phyloP scores from a whole-genome alignment of 2,113 vertebrate species.

The Albula glossodonta region DNA sequence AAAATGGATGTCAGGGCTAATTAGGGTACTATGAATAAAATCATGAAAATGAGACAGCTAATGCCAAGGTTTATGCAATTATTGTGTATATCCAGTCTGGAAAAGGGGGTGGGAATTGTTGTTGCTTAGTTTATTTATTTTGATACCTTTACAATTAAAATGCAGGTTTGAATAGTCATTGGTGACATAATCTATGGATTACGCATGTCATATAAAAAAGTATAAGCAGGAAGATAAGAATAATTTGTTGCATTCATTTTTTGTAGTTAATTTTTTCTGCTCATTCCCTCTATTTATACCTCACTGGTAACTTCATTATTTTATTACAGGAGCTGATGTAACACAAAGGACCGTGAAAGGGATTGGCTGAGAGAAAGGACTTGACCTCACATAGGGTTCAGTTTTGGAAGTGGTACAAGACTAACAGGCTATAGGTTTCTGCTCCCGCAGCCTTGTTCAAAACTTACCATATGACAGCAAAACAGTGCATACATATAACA shows the following conservation, averaged over 20 bases:
- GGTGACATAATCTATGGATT: not conserved
- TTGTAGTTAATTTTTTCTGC: not conserved
- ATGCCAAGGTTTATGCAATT: slow-evolving; percentile 51
- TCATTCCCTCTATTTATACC: not conserved
- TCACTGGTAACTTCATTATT: not conserved
- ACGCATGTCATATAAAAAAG: not conserved
- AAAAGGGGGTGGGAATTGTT: slow-evolving; percentile 25
- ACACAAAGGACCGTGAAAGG: not conserved
- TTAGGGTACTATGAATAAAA: slow-evolving; percentile 54
- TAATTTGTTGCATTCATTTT: not conserved
- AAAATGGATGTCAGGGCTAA: slow-evolving; percentile 57
- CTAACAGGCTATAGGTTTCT: too few species aligned
- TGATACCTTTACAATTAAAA: not conserved
- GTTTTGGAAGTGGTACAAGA: too few species aligned
- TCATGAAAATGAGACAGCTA: slow-evolving; percentile 51
- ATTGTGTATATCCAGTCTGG: slow-evolving; percentile 42
- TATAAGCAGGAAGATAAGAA: not conserved
- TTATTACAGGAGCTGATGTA: not conserved
- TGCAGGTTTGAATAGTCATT: not conserved
- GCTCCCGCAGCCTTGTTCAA: too few species aligned
- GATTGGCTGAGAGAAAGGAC: not conserved
- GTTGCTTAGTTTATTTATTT: slow-evolving; percentile 33
- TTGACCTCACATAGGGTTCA: too few species aligned
- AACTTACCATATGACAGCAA: too few species aligned
- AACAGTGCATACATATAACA: too few species aligned